Percentiles rank a stretch among this genome's conserved stretches.
These are phyloP conservation scores for Pholis gunnellus DNA, from an alignment of 2,113 vertebrate genomes.

Conservation along the genomic window DNA sequence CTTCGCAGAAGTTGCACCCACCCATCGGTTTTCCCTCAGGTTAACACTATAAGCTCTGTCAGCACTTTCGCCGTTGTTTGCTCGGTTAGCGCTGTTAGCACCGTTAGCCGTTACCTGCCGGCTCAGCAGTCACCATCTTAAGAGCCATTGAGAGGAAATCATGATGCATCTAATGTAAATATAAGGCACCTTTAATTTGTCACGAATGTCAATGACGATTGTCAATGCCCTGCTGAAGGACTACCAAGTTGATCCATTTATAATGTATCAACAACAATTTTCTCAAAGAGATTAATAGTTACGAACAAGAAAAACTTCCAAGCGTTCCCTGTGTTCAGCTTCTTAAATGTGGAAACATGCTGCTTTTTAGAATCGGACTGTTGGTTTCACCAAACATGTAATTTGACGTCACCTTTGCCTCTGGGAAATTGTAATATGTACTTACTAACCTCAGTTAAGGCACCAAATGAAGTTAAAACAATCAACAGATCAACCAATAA, in stretches of 20 bases:
- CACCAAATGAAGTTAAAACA: background rate
- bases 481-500: constrained; percentile 5
- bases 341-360: background rate
- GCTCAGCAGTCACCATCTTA: background rate
- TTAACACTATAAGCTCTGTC: background rate
- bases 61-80: background rate
- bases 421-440: background rate
- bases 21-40: background rate
- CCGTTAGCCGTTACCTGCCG: background rate
- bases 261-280: background rate
- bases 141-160: background rate
- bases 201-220: background rate
- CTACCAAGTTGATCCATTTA: background rate
- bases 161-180: background rate
- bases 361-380: background rate
- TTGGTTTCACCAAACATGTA: background rate
- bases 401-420: background rate
- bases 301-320: background rate
- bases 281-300: background rate
- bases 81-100: background rate
- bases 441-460: background rate
- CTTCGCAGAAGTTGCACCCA: background rate
- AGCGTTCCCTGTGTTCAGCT: background rate
- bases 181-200: background rate
- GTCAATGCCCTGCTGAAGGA: background rate